Conservation (phyloP, 92 coral and sea anemone genomes). For the Paramuricea clavata region DNA sequence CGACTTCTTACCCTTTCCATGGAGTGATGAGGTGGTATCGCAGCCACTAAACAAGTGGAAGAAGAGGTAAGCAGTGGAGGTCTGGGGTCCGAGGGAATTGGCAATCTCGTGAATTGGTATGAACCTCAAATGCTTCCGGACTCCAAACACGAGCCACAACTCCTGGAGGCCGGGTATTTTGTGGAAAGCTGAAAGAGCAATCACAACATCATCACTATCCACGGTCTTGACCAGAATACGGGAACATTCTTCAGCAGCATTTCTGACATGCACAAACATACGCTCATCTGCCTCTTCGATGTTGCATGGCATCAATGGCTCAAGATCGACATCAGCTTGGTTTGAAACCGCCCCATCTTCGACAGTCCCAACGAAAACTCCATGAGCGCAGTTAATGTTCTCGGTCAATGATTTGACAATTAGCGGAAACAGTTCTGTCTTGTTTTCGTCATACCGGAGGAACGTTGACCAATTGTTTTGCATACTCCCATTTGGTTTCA, state of each 20-base stretch:
- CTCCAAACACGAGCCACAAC: constrained; percentile 17
- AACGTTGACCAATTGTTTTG: constrained; percentile 36
- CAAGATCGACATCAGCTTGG: not conserved
- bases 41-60: not conserved
- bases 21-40: not conserved
- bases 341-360: constrained; percentile 16
- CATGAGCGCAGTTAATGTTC: not conserved
- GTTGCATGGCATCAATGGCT: constrained; percentile 10
- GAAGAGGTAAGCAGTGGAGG: constrained; percentile 9
- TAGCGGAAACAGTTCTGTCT: constrained; percentile 18
- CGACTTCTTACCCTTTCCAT: constrained; percentile 21
- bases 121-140: constrained; percentile 19
- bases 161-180: not conserved
- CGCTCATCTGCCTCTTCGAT: constrained; percentile 32
- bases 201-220: constrained; percentile 27
- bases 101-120: constrained; percentile 22
- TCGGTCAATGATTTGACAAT: not conserved
- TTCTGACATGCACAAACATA: constrained; percentile 21
- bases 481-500: constrained; percentile 28
- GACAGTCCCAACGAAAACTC: not conserved
- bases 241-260: constrained; percentile 10
- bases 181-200: not conserved
- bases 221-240: constrained; percentile 23
- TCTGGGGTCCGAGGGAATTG: constrained; percentile 29
- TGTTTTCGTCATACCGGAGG: constrained; percentile 31